Percentiles rank a stretch among this genome's conserved stretches.
phyloP scores from a whole-genome alignment of 2,797 vertebrate genomes.

The Coluber constrictor region DNA sequence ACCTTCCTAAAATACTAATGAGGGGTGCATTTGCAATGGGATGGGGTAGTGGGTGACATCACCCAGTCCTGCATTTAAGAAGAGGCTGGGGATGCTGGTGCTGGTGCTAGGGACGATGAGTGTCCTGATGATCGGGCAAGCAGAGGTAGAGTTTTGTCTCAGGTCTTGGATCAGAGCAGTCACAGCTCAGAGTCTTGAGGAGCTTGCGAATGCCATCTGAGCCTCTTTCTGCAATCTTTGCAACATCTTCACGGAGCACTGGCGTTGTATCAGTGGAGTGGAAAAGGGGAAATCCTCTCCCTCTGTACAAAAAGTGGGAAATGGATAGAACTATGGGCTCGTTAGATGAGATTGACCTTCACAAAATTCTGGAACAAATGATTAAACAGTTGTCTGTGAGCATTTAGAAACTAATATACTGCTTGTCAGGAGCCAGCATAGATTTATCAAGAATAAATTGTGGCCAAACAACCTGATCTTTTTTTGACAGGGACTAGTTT shows the following conservation, averaged over 20 bases:
- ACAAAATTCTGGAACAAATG: not conserved
- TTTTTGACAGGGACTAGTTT: not conserved
- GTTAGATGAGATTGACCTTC: not conserved
- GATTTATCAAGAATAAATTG: not conserved
- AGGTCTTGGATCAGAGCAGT: not conserved
- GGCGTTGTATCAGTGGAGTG: not conserved
- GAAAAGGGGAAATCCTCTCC: not conserved
- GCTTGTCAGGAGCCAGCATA: not conserved
- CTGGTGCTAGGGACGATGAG: not conserved
- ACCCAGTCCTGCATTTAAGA: not conserved
- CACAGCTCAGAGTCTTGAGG: not conserved
- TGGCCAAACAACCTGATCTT: not conserved
- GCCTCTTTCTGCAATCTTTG: not conserved
- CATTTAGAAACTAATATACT: not conserved
- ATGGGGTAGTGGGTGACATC: not conserved
- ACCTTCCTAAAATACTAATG: not conserved
- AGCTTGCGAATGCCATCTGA: not conserved
- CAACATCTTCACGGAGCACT: not conserved
- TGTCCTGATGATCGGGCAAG: not conserved
- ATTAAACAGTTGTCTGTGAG: not conserved
- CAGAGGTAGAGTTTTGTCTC: not conserved
- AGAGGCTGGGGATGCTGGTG: not conserved
- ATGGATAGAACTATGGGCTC: not conserved
- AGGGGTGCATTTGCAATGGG: not conserved
- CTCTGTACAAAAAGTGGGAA: not conserved